Evolutionary conservation across 2,888 invertebrate species (phyloP).

Genomic region (Drosophila nigritarsus): DNA sequence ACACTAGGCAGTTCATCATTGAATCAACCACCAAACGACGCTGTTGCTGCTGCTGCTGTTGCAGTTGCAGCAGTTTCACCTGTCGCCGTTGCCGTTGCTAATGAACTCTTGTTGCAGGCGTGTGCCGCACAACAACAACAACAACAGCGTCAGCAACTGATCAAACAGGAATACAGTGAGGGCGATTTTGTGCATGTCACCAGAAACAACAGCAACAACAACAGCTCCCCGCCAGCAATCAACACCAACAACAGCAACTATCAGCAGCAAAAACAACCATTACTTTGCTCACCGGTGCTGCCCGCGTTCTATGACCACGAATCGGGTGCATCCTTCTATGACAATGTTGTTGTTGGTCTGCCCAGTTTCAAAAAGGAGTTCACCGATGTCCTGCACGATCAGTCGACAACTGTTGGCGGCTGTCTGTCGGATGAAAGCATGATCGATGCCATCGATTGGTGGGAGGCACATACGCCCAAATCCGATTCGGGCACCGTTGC

Average conservation of each 20-base stretch:
- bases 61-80: slow-evolving; percentile 78
- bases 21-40: slow-evolving; percentile 65
- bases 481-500: slow-evolving; percentile 73
- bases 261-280: slow-evolving; percentile 46
- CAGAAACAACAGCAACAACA: slow-evolving; percentile 47
- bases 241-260: slow-evolving; percentile 34
- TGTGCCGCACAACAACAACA: slow-evolving; percentile 77
- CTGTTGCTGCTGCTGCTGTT: slow-evolving; percentile 45
- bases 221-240: slow-evolving; percentile 51
- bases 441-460: slow-evolving; percentile 87
- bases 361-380: slow-evolving; percentile 82
- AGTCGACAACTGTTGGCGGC: slow-evolving; percentile 58
- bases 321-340: slow-evolving; percentile 60
- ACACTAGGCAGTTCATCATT: slow-evolving; percentile 61
- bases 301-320: slow-evolving; percentile 77
- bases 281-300: slow-evolving; percentile 61
- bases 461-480: slow-evolving; percentile 85
- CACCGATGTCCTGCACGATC: slow-evolving; percentile 84
- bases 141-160: slow-evolving; percentile 53
- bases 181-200: slow-evolving; percentile 53
- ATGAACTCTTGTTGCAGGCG: slow-evolving; percentile 83
- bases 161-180: slow-evolving; percentile 74
- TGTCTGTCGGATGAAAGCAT: slow-evolving; percentile 86
- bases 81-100: slow-evolving; percentile 79
- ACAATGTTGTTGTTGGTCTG: slow-evolving; percentile 67